phyloP scores from a whole-genome alignment of 2,797 vertebrate genomes.

The Falco berigora region DNA sequence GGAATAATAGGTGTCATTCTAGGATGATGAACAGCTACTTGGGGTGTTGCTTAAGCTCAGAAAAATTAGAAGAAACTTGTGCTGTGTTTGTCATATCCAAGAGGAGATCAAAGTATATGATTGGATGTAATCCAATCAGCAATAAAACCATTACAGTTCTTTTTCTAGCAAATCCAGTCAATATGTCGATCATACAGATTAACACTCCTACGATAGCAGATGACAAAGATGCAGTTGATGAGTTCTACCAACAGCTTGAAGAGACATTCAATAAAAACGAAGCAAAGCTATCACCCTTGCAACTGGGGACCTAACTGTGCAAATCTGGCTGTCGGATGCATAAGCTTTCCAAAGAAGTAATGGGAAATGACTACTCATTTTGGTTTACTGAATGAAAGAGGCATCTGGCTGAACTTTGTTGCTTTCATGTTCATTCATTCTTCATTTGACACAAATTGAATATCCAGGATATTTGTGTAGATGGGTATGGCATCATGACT shows the following conservation, averaged over 20 bases:
- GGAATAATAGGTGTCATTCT: slow-evolving; percentile 14
- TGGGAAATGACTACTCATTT: neutral
- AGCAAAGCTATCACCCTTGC: slow-evolving; percentile 9
- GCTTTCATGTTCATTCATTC: neutral
- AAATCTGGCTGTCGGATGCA: neutral
- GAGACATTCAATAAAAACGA: slow-evolving; percentile 20
- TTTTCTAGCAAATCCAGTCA: slow-evolving; percentile 42
- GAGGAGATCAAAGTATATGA: neutral
- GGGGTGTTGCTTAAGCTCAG: neutral
- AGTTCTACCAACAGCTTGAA: slow-evolving; percentile 11
- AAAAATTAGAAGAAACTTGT: slow-evolving; percentile 3
- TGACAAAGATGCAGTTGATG: slow-evolving; percentile 41
- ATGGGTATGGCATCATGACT: neutral
- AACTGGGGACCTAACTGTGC: neutral
- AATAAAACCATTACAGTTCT: slow-evolving; percentile 40
- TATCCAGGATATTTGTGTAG: neutral
- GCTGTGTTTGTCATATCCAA: slow-evolving; percentile 2
- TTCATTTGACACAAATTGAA: neutral
- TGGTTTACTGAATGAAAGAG: neutral
- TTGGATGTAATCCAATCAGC: slow-evolving; percentile 35
- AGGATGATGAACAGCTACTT: neutral
- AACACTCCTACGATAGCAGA: slow-evolving; percentile 38
- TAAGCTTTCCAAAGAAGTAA: neutral
- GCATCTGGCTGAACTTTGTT: neutral
- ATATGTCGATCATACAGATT: slow-evolving; percentile 35